Evolutionary conservation across 2,113 vertebrate species (phyloP), one percentile per base, ranked within the genome.

Genomic region (Thinocorus orbignyianus): DNA sequence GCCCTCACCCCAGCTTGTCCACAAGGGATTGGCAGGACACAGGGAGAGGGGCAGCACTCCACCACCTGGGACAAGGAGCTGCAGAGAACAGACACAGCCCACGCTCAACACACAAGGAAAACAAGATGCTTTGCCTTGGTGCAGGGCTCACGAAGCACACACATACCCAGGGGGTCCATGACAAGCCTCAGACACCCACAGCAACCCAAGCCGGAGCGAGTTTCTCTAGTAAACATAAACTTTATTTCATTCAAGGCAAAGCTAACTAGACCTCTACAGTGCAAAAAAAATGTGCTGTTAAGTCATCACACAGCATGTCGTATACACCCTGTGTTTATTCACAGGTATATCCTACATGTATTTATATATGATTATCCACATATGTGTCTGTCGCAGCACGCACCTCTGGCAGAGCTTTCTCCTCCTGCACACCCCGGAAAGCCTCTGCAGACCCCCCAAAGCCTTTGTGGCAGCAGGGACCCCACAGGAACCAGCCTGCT

Each of bases 171-270:
- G 16, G 41, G 24, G 31, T 4, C 41, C 8, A 8, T 3, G 24
- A 39, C 3, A 25, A 35, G 20, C 62, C 41, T 8, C 4, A 35
- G 41, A 25, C 33, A 14, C 69, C 46, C 33, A 14, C 46, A 80
- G 81, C 65, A 49, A 64, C 33, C 68, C 41, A 25, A 13, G 37
- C 26, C 7, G 19, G 5, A 23, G 62, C 22, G 3, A 61, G 48
- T 70, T 71, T 84, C 90, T 97, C 82, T 97, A 95, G 74, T 97
- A 97, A 98, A 98, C 49, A 57, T 94, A 86, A 94, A 94, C 41
- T 98, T 98, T 98, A 98, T 98, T 98, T 97, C 97, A 97, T 97
- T 89, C 97, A 97, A 96, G 92, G 97, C 98, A 84, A 98, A 98
- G 98, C 98, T 96, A 92, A 94, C 94, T 97, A 96, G 88, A 96